These are phyloP conservation scores for Hapalemur alaotrensis DNA, from an alignment of 2,797 vertebrate species.

Conservation along the genomic window DNA sequence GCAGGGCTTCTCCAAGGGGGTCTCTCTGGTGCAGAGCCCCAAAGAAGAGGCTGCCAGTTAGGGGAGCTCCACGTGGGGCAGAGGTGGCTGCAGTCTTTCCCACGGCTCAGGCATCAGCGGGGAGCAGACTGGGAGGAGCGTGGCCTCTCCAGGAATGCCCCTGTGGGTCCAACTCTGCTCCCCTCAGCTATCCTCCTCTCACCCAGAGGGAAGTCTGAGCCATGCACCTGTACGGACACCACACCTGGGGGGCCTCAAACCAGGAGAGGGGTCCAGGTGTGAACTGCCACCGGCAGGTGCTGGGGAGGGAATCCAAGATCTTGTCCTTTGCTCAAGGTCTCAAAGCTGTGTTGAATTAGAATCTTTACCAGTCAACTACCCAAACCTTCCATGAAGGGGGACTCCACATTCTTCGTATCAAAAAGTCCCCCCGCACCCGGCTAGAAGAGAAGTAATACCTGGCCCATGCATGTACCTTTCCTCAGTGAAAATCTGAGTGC, in stretches of 20 bases:
- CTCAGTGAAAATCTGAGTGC: not conserved
- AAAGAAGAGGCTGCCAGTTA: not conserved
- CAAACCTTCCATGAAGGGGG: not conserved
- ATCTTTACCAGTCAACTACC: not conserved
- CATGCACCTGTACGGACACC: rapidly evolving
- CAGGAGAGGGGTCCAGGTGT: not conserved
- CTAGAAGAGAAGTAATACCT: not conserved
- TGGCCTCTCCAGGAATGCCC: not conserved
- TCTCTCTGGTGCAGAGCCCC: not conserved
- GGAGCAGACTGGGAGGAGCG: not conserved
- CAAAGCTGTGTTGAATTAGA: not conserved
- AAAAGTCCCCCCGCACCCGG: not conserved
- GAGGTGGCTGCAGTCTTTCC: not conserved
- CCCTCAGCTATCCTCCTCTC: not conserved
- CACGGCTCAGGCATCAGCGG: rapidly evolving
- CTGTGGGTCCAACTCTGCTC: too few relatives aligned
- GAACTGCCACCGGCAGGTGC: not conserved
- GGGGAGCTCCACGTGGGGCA: rapidly evolving
- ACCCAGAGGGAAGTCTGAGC: not conserved
- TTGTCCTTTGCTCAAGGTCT: not conserved
- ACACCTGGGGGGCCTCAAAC: not conserved
- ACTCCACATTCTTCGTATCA: not conserved
- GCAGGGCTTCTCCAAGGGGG: not conserved
- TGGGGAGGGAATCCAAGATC: not conserved
- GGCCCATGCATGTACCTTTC: rapidly evolving